These are phyloP conservation scores for Notodonta ziczac DNA, from an alignment of 2,888 invertebrate species.

Conservation along the genomic window DNA sequence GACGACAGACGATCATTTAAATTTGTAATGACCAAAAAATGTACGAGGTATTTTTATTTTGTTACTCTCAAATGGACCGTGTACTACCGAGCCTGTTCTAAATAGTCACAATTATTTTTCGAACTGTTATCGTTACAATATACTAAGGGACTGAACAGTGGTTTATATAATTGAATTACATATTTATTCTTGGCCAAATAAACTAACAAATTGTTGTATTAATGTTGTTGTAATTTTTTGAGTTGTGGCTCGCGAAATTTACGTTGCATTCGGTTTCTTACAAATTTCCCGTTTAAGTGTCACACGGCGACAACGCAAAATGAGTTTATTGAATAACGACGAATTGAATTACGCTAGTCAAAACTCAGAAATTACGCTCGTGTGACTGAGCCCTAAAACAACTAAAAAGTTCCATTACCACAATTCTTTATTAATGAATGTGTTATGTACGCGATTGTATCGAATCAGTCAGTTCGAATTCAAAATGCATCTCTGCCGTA, in stretches of 20 bases:
- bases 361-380: too few species aligned
- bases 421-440: neutral
- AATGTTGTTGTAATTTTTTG: too few species aligned
- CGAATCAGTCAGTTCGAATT: constrained; percentile 31
- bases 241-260: too few species aligned
- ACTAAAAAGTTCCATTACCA: neutral
- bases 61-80: neutral
- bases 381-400: neutral
- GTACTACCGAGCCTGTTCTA: neutral
- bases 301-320: too few species aligned
- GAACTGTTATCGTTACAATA: too few species aligned
- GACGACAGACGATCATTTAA: constrained; percentile 24
- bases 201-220: neutral
- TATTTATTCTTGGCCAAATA: neutral
- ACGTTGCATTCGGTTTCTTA: too few species aligned
- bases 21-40: constrained; percentile 21
- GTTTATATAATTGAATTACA: too few species aligned
- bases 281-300: too few species aligned
- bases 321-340: too few species aligned
- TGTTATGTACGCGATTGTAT: constrained; percentile 34
- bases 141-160: too few species aligned
- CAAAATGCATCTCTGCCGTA: constrained; percentile 55
- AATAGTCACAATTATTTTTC: too few species aligned
- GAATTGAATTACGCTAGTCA: too few species aligned
- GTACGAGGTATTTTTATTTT: constrained; percentile 4